Evolutionary conservation across 2,888 invertebrate genomes (phyloP), one percentile per base, ranked within the genome.

Genomic region (Candidula unifasciata): DNA sequence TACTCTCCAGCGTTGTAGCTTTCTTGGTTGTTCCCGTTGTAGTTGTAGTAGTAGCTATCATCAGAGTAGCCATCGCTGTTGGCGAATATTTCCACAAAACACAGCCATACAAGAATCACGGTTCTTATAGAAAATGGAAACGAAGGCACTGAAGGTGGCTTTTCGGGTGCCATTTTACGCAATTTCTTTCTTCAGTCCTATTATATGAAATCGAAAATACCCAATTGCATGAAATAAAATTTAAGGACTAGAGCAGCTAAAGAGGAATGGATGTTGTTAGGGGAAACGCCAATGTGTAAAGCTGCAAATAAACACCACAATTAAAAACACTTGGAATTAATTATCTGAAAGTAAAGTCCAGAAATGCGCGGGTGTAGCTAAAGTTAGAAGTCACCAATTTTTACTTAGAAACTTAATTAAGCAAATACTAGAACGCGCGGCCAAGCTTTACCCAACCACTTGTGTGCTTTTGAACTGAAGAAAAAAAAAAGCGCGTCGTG

Each of bases 1-100:
- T 84, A 87, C 57, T 79, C 83, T 44, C 64, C 80, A 3, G 13
- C 80, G 35, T 37, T 52, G 73, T 64, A 68, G 21, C 64, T 69
- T 18, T 79, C 76, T 68, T 76, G 64, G n/a, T 54, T 60, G 60
- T 77, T 57, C n/a, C 77, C 69, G 78, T 81, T 69, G 66, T 79
- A 74, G 71, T 74, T 57, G 60, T 74, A 64, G 69, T 30, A 52
- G 57, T 79, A 74, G 69, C 35, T 76, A 30, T 78, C 78, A 54
- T 85, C 80, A 16, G 64, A 18, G 76, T 82, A 82, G 10, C 77
- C 68, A 35, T 78, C 30, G 18, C 69, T 33, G 18, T 16, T 66
- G 57, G 54, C 33, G 37, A 64, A 30, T 10, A 74, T 54, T 10
- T 64, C 64, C 10, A 82, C n/a, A 16, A 54, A 0, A 21, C 30